A percentile compares a stretch with the other conserved stretches of the same genome.
phyloP scores from a whole-genome alignment of 2,888 invertebrate genomes.

The Apeira syringaria region DNA sequence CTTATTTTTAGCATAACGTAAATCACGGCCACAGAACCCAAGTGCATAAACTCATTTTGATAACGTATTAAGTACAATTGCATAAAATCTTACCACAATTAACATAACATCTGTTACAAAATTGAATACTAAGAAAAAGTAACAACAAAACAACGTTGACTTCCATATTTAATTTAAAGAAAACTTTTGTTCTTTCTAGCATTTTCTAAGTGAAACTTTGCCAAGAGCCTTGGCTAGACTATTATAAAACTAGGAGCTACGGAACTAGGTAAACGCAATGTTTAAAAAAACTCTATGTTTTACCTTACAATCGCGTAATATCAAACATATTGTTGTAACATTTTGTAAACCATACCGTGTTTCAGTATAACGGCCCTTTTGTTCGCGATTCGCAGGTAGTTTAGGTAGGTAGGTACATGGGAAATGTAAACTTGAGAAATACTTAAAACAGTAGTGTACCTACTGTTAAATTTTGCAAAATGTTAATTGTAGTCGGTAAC shows the following conservation, averaged over 20 bases:
- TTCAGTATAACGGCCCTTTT: conserved; percentile 1
- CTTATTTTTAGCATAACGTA: too few species aligned
- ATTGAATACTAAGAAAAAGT: conserved; percentile 32
- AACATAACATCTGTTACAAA: conserved; percentile 31
- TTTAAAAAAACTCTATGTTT: conserved; percentile 15
- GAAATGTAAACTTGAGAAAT: neutral
- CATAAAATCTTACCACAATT: conserved; percentile 45
- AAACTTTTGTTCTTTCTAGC: conserved; percentile 15
- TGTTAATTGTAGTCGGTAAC: too few species aligned
- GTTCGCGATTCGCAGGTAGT: neutral
- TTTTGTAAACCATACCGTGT: conserved; percentile 11
- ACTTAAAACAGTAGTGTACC: too few species aligned
- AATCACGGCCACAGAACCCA: too few species aligned
- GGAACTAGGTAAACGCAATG: conserved; percentile 8
- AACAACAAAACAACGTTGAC: conserved; percentile 20
- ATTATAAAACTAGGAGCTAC: neutral
- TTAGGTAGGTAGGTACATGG: too few species aligned
- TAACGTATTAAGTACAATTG: too few species aligned
- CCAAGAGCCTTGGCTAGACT: conserved; percentile 2
- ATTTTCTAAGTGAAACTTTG: conserved; percentile 6
- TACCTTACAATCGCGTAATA: conserved; percentile 25
- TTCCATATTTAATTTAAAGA: conserved; percentile 18
- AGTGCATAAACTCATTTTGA: too few species aligned
- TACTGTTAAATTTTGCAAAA: too few species aligned
- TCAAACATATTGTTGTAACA: conserved; percentile 19